Conservation (phyloP, 2,113 vertebrate genomes). For the Calonectris borealis region DNA sequence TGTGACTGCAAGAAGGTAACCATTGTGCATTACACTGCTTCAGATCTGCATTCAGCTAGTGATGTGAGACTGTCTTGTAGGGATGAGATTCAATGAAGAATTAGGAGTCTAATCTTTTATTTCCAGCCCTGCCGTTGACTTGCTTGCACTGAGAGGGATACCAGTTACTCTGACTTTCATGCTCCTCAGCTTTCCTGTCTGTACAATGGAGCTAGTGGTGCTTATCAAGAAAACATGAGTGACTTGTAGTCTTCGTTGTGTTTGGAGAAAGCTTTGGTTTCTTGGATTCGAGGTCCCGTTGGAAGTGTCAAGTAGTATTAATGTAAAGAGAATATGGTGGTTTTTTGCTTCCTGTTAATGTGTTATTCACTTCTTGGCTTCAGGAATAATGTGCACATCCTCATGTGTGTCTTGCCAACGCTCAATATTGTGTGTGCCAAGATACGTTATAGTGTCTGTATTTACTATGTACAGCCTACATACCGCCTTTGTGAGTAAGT, state of each 20-base stretch:
- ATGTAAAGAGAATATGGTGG: background rate
- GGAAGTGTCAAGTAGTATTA: conserved; percentile 19
- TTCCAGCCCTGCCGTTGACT: background rate
- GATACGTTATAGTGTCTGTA: background rate
- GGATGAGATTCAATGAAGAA: background rate
- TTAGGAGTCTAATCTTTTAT: background rate
- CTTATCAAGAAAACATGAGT: background rate
- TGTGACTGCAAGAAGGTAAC: background rate
- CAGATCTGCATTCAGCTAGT: background rate
- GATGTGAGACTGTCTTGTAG: no score
- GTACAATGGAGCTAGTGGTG: background rate
- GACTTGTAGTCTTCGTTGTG: background rate
- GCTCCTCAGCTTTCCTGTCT: background rate
- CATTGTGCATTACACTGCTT: background rate
- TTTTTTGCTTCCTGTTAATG: background rate
- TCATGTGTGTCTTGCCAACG: background rate
- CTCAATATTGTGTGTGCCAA: background rate
- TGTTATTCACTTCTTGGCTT: conserved; percentile 11
- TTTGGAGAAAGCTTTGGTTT: background rate
- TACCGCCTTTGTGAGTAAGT: conserved; percentile 40
- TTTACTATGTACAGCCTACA: conserved; percentile 15
- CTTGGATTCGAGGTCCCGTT: background rate
- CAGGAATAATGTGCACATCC: conserved; percentile 13
- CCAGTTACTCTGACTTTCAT: background rate
- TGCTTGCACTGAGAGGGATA: background rate